Conservation (phyloP, 2,113 vertebrate species). For the Vulpes lagopus region DNA sequence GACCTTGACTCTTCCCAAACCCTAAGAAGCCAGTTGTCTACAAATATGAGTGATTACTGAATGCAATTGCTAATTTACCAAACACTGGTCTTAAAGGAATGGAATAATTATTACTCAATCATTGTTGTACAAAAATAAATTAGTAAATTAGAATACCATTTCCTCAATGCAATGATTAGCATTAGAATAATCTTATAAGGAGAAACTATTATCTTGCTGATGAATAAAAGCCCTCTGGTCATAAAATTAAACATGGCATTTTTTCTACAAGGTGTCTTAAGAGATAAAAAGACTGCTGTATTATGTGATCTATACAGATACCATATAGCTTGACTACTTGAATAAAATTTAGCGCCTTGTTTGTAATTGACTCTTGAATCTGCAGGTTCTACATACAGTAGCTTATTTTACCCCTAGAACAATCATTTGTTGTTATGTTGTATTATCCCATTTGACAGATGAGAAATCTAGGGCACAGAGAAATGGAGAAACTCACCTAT, state of each 20-base stretch:
- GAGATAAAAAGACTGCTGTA: neutral
- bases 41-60: neutral
- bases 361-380: neutral
- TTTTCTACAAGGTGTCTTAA: neutral
- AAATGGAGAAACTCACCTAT: neutral
- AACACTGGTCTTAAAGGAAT: constrained; percentile 17
- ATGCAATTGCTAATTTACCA: neutral
- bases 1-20: neutral
- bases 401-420: neutral
- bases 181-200: constrained; percentile 17
- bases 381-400: neutral
- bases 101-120: neutral
- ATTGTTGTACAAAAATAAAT: constrained; percentile 20
- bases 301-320: neutral
- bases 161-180: constrained; percentile 46
- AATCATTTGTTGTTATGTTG: neutral
- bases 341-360: neutral
- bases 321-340: neutral
- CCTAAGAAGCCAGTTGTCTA: neutral
- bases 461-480: neutral
- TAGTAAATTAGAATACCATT: constrained; percentile 39
- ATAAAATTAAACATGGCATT: constrained; percentile 1
- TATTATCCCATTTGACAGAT: neutral
- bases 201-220: constrained; percentile 7
- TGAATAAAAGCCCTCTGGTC: neutral